Percentiles rank a stretch among this genome's conserved stretches.
Evolutionary conservation across 1,140 invertebrate genomes (phyloP).

Genomic region (Bombus waltoni): DNA sequence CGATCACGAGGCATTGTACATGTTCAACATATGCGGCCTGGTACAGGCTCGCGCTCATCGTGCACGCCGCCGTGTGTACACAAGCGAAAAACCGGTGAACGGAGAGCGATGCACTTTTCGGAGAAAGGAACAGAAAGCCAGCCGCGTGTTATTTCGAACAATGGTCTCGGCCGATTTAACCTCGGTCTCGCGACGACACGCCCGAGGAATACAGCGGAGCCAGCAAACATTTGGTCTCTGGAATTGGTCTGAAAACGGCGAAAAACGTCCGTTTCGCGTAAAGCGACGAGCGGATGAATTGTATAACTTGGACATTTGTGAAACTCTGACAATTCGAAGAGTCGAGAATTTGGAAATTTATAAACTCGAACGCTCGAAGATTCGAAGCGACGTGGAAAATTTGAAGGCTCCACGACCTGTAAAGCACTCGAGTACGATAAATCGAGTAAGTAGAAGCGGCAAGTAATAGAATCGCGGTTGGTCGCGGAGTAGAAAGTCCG

Average conservation of each 20-base stretch:
- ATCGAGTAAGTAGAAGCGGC: not conserved
- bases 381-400: not conserved
- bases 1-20: constrained; percentile 50
- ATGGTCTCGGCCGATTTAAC: constrained; percentile 22
- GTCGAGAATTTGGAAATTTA: not conserved
- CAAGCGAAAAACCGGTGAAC: constrained; percentile 18
- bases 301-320: not conserved
- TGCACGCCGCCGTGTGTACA: not conserved
- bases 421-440: too few species aligned
- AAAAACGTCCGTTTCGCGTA: too few species aligned
- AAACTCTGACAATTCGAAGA: not conserved
- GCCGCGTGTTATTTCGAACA: constrained; percentile 36
- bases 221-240: not conserved
- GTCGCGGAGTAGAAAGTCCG: constrained; percentile 25
- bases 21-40: constrained; percentile 33
- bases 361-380: not conserved
- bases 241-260: not conserved
- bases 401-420: not conserved
- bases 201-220: constrained; percentile 9
- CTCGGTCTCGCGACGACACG: constrained; percentile 32
- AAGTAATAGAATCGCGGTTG: constrained; percentile 30
- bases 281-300: not conserved
- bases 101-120: constrained; percentile 21
- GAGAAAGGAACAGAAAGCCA: not conserved
- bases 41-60: not conserved